Percentiles rank a stretch among this genome's conserved stretches.
These are phyloP conservation scores for Stylophora pistillata DNA, from an alignment of 64 coral and sea anemone genomes.

Conservation along the genomic window DNA sequence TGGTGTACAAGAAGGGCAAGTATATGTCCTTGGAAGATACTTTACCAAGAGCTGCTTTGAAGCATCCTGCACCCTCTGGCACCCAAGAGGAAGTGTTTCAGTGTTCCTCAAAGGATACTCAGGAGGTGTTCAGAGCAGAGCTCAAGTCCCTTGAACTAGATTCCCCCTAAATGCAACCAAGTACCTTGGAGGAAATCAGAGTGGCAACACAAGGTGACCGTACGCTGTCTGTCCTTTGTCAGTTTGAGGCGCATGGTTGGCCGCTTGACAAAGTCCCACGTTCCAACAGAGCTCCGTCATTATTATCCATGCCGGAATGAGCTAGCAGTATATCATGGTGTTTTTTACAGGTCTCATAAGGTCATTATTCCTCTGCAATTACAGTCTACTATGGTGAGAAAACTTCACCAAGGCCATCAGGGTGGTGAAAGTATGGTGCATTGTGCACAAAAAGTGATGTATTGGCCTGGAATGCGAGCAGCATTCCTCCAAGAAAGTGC, in stretches of 20 bases:
- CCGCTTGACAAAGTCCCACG: too few species aligned
- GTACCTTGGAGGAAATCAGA: conserved; percentile 22
- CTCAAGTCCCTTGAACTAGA: conserved; percentile 1
- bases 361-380: conserved; percentile 42
- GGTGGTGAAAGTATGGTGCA: neutral
- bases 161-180: conserved; percentile 17
- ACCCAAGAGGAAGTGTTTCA: too few species aligned
- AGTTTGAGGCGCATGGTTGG: conserved; percentile 34
- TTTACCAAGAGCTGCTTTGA: conserved; percentile 1
- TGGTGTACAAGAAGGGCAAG: conserved; percentile 58
- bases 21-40: conserved; percentile 56
- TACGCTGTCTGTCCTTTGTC: conserved; percentile 44
- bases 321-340: conserved; percentile 54
- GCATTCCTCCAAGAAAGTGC: conserved; percentile 54
- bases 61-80: too few species aligned
- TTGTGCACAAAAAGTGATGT: conserved; percentile 25
- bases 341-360: conserved; percentile 67
- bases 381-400: conserved; percentile 47
- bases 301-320: conserved; percentile 43
- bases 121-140: too few species aligned
- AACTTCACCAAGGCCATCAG: neutral
- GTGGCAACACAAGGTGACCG: conserved; percentile 9
- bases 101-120: too few species aligned
- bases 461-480: conserved; percentile 49
- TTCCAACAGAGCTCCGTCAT: conserved; percentile 21